Conservation (phyloP, 2,797 vertebrate species). For the Loriculus beryllinus region DNA sequence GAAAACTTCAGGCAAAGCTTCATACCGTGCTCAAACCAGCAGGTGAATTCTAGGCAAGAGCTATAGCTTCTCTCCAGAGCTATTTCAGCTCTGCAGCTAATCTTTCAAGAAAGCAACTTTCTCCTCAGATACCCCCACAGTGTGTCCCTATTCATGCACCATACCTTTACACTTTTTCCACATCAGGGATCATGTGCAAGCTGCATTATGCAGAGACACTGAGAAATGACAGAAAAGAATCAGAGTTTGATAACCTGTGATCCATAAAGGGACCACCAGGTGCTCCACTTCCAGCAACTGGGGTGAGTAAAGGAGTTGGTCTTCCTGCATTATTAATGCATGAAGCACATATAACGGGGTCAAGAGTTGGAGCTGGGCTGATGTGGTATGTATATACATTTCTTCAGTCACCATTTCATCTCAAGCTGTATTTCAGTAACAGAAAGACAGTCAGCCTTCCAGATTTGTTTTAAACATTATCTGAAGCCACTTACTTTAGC, state of each 20-base stretch:
- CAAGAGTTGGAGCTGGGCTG: neutral
- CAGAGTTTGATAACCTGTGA: neutral
- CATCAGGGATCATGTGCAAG: neutral
- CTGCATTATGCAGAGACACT: neutral
- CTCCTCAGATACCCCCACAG: neutral
- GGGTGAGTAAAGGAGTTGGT: neutral
- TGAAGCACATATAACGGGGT: neutral
- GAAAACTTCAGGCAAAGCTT: neutral
- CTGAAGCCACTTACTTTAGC: constrained; percentile 77
- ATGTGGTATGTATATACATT: fast-evolving
- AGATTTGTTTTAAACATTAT: neutral
- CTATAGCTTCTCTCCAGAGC: neutral
- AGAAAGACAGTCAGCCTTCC: neutral
- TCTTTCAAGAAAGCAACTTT: neutral
- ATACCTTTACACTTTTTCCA: neutral
- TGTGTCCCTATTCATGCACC: neutral
- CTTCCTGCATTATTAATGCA: neutral
- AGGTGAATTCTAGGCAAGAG: neutral
- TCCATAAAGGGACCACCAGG: neutral
- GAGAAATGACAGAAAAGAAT: neutral
- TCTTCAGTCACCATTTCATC: neutral
- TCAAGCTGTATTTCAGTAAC: neutral
- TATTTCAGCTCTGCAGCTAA: neutral
- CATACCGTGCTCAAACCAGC: neutral
- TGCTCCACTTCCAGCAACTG: neutral